These are phyloP conservation scores for Pachymerium ferrugineum DNA, from an alignment of 2,888 invertebrate species.

Conservation along the genomic window DNA sequence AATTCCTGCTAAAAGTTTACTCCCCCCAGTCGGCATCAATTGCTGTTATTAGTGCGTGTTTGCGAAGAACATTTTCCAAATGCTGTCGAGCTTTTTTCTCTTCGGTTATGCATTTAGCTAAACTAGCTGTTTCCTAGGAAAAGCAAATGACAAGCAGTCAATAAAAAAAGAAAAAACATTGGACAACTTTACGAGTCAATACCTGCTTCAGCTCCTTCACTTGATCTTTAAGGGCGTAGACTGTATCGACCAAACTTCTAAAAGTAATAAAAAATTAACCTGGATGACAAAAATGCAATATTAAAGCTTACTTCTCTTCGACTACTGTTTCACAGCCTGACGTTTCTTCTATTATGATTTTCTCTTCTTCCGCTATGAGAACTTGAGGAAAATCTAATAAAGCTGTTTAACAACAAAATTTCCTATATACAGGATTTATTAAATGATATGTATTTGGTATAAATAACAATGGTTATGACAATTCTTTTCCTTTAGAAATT, in stretches of 20 bases:
- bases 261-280: neutral
- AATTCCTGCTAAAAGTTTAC: neutral
- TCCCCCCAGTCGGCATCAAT: slow-evolving; percentile 35
- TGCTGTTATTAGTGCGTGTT: slow-evolving; percentile 37
- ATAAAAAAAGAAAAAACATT: neutral
- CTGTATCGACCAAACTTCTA: slow-evolving; percentile 68
- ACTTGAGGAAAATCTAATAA: slow-evolving; percentile 49
- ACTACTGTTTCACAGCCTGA: slow-evolving; percentile 48
- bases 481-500: too few relatives aligned
- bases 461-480: too few relatives aligned
- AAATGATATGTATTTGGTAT: neutral
- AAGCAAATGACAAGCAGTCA: neutral
- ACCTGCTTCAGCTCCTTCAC: slow-evolving; percentile 63
- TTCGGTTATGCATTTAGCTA: slow-evolving; percentile 61
- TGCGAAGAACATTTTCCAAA: slow-evolving; percentile 48
- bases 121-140: slow-evolving; percentile 45
- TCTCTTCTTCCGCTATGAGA: slow-evolving; percentile 55
- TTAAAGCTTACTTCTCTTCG: slow-evolving; percentile 50
- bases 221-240: slow-evolving; percentile 69
- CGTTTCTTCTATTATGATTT: slow-evolving; percentile 53
- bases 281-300: neutral
- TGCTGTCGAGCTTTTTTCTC: slow-evolving; percentile 57
- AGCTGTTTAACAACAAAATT: slow-evolving; percentile 31
- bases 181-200: slow-evolving; percentile 32
- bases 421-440: too few relatives aligned